A percentile compares a stretch with the other conserved stretches of the same genome.
These are phyloP conservation scores for Myotis planiceps DNA, from an alignment of 2,797 vertebrate genomes.

Conservation along the genomic window DNA sequence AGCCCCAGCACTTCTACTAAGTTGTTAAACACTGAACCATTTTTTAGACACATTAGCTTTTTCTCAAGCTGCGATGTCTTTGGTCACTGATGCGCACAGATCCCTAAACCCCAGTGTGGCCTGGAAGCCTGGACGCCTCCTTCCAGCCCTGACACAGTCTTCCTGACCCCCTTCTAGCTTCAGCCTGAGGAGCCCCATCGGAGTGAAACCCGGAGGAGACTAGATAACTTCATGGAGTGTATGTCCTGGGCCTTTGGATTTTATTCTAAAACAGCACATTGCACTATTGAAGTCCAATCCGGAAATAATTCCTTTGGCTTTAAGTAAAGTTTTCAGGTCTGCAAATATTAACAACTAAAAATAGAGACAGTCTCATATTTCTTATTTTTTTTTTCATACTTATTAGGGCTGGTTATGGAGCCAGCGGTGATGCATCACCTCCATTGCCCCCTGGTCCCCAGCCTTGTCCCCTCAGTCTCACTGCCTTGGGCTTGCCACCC, in stretches of 20 bases:
- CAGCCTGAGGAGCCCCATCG: fast-evolving
- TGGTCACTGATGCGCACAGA: not conserved
- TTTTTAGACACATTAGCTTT: not conserved
- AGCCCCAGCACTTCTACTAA: not conserved
- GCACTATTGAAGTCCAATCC: not conserved
- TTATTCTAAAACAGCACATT: not conserved
- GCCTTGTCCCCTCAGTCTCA: not conserved
- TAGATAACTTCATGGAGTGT: not conserved
- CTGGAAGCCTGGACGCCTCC: no score
- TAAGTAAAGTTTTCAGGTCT: not conserved
- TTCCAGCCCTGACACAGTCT: not conserved
- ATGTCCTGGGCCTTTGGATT: not conserved
- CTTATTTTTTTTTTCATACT: not conserved
- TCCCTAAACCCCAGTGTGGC: no score
- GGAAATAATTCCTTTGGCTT: constrained; percentile 9
- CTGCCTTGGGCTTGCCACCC: not conserved
- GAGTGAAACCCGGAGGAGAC: not conserved
- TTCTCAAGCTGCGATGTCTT: not conserved
- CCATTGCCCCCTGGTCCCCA: fast-evolving
- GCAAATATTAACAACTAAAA: not conserved
- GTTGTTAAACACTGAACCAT: not conserved
- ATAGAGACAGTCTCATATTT: not conserved
- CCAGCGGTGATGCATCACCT: fast-evolving
- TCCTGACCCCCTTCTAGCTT: not conserved
- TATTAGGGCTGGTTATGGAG: not conserved